These are phyloP conservation scores for Drosophila burlai DNA, from an alignment of 1,140 invertebrate species.

Conservation along the genomic window DNA sequence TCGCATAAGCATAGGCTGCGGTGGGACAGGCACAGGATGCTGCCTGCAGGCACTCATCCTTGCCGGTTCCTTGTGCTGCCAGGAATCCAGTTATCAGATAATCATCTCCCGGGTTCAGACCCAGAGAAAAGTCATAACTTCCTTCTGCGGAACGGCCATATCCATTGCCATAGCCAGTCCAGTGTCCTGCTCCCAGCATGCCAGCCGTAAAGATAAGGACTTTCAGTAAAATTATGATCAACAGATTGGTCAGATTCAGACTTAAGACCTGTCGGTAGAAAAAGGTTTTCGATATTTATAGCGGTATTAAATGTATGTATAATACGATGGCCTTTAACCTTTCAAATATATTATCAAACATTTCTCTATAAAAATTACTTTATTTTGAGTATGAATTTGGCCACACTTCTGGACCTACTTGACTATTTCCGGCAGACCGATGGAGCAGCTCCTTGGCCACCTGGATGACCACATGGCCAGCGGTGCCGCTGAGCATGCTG, in stretches of 20 bases:
- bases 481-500: constrained; percentile 86
- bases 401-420: constrained; percentile 78
- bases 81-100: constrained; percentile 89
- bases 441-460: constrained; percentile 89
- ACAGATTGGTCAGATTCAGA: constrained; percentile 92
- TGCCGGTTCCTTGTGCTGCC: constrained; percentile 87
- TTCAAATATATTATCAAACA: no score
- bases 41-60: constrained; percentile 91
- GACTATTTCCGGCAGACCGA: constrained; percentile 88
- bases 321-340: no score
- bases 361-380: no score
- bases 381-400: no score
- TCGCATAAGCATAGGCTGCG: constrained; percentile 90
- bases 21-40: constrained; percentile 91
- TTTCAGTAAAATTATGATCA: constrained; percentile 92
- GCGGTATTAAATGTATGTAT: no score
- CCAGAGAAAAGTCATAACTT: constrained; percentile 85
- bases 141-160: constrained; percentile 75
- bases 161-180: constrained; percentile 87
- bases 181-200: constrained; percentile 89
- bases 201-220: constrained; percentile 92
- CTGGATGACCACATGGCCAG: constrained; percentile 87
- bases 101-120: constrained; percentile 89
- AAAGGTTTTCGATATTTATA: no score
- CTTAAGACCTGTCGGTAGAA: constrained; percentile 88